Base-by-base conservation (phyloP, 2,113 vertebrate genomes). In the Phylloscopus whistleri region DNA sequence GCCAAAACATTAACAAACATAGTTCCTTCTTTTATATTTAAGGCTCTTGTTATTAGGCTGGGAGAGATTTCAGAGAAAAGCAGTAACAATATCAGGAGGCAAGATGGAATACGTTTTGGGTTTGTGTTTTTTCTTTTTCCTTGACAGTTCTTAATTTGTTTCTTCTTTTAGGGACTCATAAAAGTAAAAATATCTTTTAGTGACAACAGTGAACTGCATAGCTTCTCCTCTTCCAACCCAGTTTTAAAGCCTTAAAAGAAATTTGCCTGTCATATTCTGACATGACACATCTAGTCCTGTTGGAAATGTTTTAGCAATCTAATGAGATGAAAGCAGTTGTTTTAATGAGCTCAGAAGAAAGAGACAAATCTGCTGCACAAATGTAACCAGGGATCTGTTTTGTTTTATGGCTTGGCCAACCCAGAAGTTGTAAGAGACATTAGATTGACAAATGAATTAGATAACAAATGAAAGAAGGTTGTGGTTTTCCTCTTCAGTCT, bases 131-230 rank as follows among this genome's bases (percentile, higher is more conserved):
- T 92, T 94, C 70, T 87, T 89, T 86, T 97, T 93, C 64, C 66
- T 95, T 98, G 92, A 95, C 96, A 93, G 95, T 93, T 96, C 90
- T 73, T 95, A 90, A 95, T 91, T 74, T 96, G 92, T 93, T 96
- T 94, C 86, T 95, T 96, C 93, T 95, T 97, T 95, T 93, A 88
- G 94, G 85, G 92, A 82, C 86, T 97, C 96, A 96, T 95, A 97
- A 96, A 94, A 96, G 93, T 96, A 95, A 95, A 97, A 97, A 97
- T 92, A 97, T 96, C 95, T 83, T 95, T 84, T 84, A 84, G 79
- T 94, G 94, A 89, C 80, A 95, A 89, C 79, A 87, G 69, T 70
- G 87, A 88, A 89, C 53, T 80, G 81, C 94, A 94, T 58, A 90
- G 91, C 78, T 95, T 87, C 85, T 95, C 62, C 48, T 90, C 82